phyloP scores from a whole-genome alignment of 2,888 invertebrate species.

The Phortica okadai region DNA sequence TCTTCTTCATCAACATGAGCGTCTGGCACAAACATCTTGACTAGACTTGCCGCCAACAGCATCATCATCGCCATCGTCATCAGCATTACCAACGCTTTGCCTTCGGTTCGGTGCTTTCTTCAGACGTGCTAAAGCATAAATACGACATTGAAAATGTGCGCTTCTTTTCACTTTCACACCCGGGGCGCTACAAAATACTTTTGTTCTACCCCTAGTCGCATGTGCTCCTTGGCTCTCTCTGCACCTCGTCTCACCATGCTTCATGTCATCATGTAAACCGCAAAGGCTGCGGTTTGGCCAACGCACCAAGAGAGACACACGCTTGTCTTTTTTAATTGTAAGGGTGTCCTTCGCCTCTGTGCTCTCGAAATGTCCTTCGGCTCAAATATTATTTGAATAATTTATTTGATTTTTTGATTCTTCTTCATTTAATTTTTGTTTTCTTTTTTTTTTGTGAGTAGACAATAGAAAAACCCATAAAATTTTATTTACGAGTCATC shows the following conservation, averaged over 20 bases:
- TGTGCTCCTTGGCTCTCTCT: neutral
- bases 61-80: neutral
- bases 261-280: neutral
- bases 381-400: slow-evolving; percentile 59
- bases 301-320: too few relatives aligned
- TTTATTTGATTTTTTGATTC: slow-evolving; percentile 72
- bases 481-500: slow-evolving; percentile 34
- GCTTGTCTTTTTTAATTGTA: slow-evolving; percentile 28
- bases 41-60: neutral
- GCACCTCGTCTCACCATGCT: neutral
- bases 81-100: slow-evolving; percentile 22
- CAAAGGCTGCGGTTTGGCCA: too few relatives aligned
- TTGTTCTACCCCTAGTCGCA: slow-evolving; percentile 4
- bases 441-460: slow-evolving; percentile 48
- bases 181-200: slow-evolving; percentile 23
- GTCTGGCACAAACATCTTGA: neutral
- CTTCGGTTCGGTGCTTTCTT: slow-evolving; percentile 19
- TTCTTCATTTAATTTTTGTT: neutral
- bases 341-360: slow-evolving; percentile 1
- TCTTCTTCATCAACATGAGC: neutral
- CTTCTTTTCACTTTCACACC: slow-evolving; percentile 25
- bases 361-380: slow-evolving; percentile 34
- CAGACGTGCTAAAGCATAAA: slow-evolving; percentile 68
- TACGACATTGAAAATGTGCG: slow-evolving; percentile 68
- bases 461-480: slow-evolving; percentile 64